Conservation (phyloP, 1,140 invertebrate species). For the Lerema accius region DNA sequence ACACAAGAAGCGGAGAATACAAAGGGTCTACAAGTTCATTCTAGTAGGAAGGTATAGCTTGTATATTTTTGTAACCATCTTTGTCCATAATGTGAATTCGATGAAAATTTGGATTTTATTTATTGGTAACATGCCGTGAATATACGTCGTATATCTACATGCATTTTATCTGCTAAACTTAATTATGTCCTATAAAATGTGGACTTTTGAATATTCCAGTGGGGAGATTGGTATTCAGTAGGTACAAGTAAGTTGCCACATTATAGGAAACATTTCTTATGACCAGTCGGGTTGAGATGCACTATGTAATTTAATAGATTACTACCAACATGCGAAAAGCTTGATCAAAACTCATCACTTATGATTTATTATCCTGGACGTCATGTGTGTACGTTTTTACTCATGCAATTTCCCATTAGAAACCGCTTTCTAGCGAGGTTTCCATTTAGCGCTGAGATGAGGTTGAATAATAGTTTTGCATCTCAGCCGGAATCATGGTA, state of each 20-base stretch:
- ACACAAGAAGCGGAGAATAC: too few species aligned
- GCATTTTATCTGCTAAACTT: too few species aligned
- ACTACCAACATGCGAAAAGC: neutral
- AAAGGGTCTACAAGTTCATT: too few species aligned
- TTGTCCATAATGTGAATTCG: too few species aligned
- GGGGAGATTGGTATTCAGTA: too few species aligned
- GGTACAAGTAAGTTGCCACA: neutral
- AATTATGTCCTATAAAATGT: too few species aligned
- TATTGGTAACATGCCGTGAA: too few species aligned
- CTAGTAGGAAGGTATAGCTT: too few species aligned
- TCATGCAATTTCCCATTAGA: constrained; percentile 25
- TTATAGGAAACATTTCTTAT: neutral
- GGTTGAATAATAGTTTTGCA: constrained; percentile 25
- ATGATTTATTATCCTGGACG: constrained; percentile 31
- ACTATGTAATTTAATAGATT: neutral
- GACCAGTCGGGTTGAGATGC: neutral
- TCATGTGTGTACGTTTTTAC: constrained; percentile 13
- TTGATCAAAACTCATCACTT: constrained; percentile 20
- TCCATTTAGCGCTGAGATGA: constrained; percentile 26
- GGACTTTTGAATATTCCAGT: too few species aligned
- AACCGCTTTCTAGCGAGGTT: constrained; percentile 25
- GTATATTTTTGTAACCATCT: too few species aligned
- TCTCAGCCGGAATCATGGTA: constrained; percentile 12
- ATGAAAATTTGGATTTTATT: too few species aligned
- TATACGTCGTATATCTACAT: too few species aligned